A percentile compares a stretch with the other conserved stretches of the same genome.
phyloP scores from a whole-genome alignment of 2,797 vertebrate species.

The Esox masquinongy region DNA sequence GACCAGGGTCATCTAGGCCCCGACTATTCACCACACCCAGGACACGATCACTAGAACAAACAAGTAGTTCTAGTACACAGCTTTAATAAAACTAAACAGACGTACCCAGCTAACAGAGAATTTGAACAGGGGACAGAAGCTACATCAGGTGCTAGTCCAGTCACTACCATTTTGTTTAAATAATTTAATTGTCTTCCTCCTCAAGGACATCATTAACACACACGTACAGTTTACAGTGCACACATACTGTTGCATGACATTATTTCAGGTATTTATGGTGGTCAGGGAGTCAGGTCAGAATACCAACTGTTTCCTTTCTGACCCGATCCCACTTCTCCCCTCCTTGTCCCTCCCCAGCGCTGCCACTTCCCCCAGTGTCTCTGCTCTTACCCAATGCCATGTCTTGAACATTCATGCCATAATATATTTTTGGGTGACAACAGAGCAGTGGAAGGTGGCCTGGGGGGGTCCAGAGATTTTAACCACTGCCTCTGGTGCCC shows the following conservation, averaged over 20 bases:
- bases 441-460: no score
- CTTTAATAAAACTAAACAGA: background rate
- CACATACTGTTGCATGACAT: background rate
- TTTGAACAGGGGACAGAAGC: background rate
- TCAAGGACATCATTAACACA: background rate
- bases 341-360: no score
- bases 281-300: background rate
- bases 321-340: no score
- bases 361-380: no score
- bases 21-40: conserved; percentile 77
- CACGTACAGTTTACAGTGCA: background rate
- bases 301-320: background rate
- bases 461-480: no score
- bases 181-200: background rate
- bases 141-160: background rate
- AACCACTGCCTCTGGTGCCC: no score
- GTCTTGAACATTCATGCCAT: background rate
- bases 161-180: background rate
- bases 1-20: conserved; percentile 80
- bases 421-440: background rate
- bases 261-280: background rate
- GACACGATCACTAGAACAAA: conserved; percentile 68
- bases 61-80: no score
- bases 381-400: background rate
- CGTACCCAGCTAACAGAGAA: background rate